Evolutionary conservation across 2,113 vertebrate genomes (phyloP).

Genomic region (Cyanoramphus novaezelandiae): DNA sequence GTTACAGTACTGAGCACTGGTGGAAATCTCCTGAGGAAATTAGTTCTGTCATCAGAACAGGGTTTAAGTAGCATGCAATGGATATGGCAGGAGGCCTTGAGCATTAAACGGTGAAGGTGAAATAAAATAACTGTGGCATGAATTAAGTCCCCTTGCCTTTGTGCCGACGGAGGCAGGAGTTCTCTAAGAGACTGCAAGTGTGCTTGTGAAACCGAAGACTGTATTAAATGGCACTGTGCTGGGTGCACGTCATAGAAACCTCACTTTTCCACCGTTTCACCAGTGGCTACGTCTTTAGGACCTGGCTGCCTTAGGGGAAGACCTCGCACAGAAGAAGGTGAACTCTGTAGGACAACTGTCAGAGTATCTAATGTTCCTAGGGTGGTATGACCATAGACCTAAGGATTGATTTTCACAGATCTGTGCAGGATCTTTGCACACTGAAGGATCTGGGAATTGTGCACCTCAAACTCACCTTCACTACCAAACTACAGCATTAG

Average conservation of each 20-base stretch:
- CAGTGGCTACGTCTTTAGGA: neutral
- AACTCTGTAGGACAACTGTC: rapidly evolving
- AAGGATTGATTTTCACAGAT: neutral
- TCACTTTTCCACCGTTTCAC: neutral
- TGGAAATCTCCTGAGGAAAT: conserved; percentile 35
- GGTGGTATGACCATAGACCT: neutral
- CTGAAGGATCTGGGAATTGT: neutral
- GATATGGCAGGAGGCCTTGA: neutral
- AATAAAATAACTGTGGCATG: neutral
- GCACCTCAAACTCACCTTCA: neutral
- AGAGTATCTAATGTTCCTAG: neutral
- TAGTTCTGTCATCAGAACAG: neutral
- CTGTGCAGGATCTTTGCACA: neutral
- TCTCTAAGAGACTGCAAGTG: neutral
- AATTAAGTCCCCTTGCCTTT: neutral
- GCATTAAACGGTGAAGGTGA: neutral
- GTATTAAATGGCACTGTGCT: neutral
- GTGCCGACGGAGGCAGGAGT: rapidly evolving
- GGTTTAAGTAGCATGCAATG: neutral
- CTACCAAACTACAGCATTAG: neutral
- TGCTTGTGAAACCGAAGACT: neutral
- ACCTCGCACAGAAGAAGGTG: neutral
- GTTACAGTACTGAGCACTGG: neutral
- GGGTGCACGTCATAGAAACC: rapidly evolving
- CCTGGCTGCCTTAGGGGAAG: neutral